phyloP scores from a whole-genome alignment of 1,140 invertebrate genomes.

The Papilio polytes region DNA sequence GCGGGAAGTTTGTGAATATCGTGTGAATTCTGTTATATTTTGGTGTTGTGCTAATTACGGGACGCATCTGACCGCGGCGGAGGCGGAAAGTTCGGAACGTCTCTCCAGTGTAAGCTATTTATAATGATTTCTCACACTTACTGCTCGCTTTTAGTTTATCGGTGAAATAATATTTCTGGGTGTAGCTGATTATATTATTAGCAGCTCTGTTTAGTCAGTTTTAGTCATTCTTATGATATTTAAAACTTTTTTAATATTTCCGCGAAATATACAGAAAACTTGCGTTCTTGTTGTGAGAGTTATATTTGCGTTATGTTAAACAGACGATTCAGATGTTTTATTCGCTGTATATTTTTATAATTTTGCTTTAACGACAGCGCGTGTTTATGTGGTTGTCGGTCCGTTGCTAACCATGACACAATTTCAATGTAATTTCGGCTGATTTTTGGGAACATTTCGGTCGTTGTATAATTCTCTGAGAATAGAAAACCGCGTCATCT shows the following conservation, averaged over 20 bases:
- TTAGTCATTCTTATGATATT: background rate
- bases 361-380: background rate
- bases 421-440: constrained; percentile 11
- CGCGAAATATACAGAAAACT: background rate
- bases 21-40: constrained; percentile 20
- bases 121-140: constrained; percentile 22
- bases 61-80: background rate
- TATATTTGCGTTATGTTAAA: background rate
- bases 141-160: constrained; percentile 17
- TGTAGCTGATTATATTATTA: constrained; percentile 13
- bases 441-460: constrained; percentile 23
- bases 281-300: background rate
- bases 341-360: constrained; percentile 17
- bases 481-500: constrained; percentile 20
- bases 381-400: constrained; percentile 8
- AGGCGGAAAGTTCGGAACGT: constrained; percentile 4
- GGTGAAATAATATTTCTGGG: constrained; percentile 3
- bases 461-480: constrained; percentile 21
- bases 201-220: constrained; percentile 2
- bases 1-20: constrained; percentile 26
- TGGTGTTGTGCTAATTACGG: constrained; percentile 2
- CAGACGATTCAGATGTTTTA: background rate
- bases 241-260: background rate
- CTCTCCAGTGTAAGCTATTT: constrained; percentile 29
- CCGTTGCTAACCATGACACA: constrained; percentile 7